These are phyloP conservation scores for Rhegmatorhina hoffmannsi DNA, from an alignment of 2,113 vertebrate genomes.

Conservation along the genomic window DNA sequence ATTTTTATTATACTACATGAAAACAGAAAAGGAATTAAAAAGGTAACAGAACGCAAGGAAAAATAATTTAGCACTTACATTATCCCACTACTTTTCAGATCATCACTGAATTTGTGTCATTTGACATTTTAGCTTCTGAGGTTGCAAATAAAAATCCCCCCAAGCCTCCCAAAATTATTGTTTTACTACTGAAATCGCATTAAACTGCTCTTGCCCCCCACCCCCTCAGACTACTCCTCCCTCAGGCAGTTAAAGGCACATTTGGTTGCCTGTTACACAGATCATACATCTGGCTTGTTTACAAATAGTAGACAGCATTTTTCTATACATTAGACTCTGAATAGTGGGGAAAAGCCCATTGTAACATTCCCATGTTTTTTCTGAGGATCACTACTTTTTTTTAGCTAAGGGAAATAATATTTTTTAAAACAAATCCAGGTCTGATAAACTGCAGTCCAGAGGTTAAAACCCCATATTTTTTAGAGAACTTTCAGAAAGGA, in stretches of 20 bases:
- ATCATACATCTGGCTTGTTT: not conserved
- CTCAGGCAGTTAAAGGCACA: not conserved
- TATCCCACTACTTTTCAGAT: not conserved
- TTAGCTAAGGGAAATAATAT: not conserved
- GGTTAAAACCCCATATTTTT: not conserved
- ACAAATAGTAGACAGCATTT: not conserved
- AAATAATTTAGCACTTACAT: not conserved
- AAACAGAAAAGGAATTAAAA: not conserved
- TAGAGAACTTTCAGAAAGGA: not conserved
- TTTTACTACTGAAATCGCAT: not conserved
- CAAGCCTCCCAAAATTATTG: accelerated
- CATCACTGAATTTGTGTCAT: not conserved
- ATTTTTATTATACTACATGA: not conserved
- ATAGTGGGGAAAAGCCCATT: not conserved
- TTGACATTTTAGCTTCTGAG: not conserved
- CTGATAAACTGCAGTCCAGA: conserved; percentile 12
- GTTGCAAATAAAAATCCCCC: not conserved
- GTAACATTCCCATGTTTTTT: conserved; percentile 7
- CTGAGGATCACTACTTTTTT: not conserved
- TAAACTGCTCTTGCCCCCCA: not conserved
- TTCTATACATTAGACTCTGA: not conserved
- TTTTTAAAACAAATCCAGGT: conserved; percentile 36
- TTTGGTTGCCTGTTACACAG: not conserved
- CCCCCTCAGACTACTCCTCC: not conserved
- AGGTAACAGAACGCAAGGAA: not conserved